Base-by-base conservation (phyloP, 2,888 invertebrate genomes). In the Hydroisotoma schaefferi region DNA sequence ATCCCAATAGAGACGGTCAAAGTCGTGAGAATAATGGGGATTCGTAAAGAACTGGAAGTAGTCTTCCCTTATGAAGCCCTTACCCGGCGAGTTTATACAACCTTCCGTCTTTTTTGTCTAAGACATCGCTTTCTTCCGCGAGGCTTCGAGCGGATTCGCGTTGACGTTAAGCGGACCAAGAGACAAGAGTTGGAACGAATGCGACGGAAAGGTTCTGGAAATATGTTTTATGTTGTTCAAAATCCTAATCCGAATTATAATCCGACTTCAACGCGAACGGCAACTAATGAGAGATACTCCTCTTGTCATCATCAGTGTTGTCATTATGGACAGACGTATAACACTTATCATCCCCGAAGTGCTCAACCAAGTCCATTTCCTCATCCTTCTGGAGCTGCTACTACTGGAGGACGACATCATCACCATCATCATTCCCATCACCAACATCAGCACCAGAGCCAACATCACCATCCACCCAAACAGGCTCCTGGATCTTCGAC, bases 121-220 rank as follows among this genome's bases (percentile, higher is more conserved):
- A 47, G 65, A 23, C 60, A 62, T 58, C 65, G 68, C 2, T 63
- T 58, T 33, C 59, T 68, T 29, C 65, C 68, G 20, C 52, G 59
- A 20, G 64, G 63, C 15, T 48, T 48, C 18, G 68, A 68, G 49
- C 40, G 64, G 49, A 65, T 68, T 28, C 60, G 65, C 10, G 60
- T 68, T 22, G 68, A 68, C 55, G 56, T 63, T 23, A 68, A 68
- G 53, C 40, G 65, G 54, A 68, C 68, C 22, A 68, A 68, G 61
- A 52, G 68, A 59, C 68, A 65, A 58, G 68, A 68, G 51, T 44
- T 68, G 52, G 68, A 68, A 52, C 48, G 68, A 40, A 65, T 63
- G 63, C 38, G 68, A 20, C 40, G 68, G 43, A 60, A 60, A 57
- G 67, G 64, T 23, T 52, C 64, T 8, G 65, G 63, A 10, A 64